phyloP scores from a whole-genome alignment of 2,888 invertebrate species.

The Ethmia dodecea region DNA sequence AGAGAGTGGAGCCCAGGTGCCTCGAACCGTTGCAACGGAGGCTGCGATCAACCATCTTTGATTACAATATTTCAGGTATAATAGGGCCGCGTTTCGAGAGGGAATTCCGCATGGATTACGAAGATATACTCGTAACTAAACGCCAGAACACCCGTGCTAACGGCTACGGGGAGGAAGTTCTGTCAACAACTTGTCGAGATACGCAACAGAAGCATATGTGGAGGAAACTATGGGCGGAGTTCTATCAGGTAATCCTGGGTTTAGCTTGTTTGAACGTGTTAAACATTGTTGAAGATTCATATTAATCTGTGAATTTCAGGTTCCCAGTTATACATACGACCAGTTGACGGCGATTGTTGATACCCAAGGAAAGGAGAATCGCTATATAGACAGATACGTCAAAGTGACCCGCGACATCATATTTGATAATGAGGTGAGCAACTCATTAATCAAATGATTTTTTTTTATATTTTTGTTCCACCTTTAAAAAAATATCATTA shows the following conservation, averaged over 20 bases:
- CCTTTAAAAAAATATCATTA: too few relatives aligned
- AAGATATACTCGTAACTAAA: constrained; percentile 76
- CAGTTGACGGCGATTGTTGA: constrained; percentile 45
- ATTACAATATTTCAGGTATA: constrained; percentile 39
- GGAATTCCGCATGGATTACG: constrained; percentile 76
- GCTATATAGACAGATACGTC: constrained; percentile 49
- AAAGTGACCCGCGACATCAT: constrained; percentile 27
- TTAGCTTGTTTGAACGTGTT: not conserved
- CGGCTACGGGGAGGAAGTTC: constrained; percentile 62
- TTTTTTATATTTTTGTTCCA: too few relatives aligned
- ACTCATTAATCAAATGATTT: too few relatives aligned
- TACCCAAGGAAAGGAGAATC: constrained; percentile 33
- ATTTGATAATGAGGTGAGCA: constrained; percentile 62
- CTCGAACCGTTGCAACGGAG: not conserved
- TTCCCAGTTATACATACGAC: constrained; percentile 51
- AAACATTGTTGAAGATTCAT: not conserved
- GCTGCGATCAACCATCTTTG: not conserved
- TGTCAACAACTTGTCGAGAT: constrained; percentile 60
- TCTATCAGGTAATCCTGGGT: constrained; percentile 46
- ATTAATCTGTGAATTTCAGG: constrained; percentile 27
- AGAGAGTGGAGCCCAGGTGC: not conserved
- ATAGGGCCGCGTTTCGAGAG: constrained; percentile 76
- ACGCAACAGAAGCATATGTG: constrained; percentile 59
- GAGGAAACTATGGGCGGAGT: constrained; percentile 63
- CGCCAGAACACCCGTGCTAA: constrained; percentile 68